Conservation (phyloP, 2,113 vertebrate genomes). For the Strix aluco region DNA sequence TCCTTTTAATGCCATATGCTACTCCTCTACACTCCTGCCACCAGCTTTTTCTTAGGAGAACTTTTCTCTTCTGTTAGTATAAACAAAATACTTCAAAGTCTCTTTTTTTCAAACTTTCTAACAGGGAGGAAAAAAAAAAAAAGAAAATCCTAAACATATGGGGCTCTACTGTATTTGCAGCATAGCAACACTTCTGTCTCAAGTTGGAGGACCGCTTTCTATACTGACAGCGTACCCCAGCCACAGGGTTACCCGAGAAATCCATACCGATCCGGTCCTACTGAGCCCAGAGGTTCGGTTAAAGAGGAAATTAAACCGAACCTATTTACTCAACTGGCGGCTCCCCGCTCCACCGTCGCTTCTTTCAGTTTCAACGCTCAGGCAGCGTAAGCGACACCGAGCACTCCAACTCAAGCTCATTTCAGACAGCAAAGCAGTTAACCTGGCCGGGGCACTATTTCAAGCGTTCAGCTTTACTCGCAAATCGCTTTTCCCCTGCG, state of each 20-base stretch:
- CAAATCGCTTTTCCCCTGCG: neutral
- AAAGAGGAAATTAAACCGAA: slow-evolving; percentile 19
- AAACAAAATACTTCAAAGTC: slow-evolving; percentile 91
- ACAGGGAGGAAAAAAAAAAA: slow-evolving; percentile 67
- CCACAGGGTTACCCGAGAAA: slow-evolving; percentile 61
- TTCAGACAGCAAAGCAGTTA: neutral
- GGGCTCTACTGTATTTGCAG: slow-evolving; percentile 79
- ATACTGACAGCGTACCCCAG: slow-evolving; percentile 62
- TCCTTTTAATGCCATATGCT: slow-evolving; percentile 99
- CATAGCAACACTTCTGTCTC: slow-evolving; percentile 76
- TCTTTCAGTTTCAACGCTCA: neutral
- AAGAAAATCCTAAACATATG: slow-evolving; percentile 78
- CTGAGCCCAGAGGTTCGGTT: slow-evolving; percentile 46
- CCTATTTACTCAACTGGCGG: neutral
- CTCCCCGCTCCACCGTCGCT: slow-evolving; percentile 6
- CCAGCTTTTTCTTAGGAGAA: slow-evolving; percentile 99
- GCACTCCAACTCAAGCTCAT: neutral
- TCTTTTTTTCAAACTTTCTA: slow-evolving; percentile 83
- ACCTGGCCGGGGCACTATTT: neutral
- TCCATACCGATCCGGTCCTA: neutral
- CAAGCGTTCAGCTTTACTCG: neutral
- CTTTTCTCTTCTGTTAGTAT: slow-evolving; percentile 94
- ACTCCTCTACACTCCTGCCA: slow-evolving; percentile 99
- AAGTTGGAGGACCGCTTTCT: slow-evolving; percentile 67
- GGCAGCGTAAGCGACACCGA: neutral